Evolutionary conservation across 2,888 invertebrate species (phyloP).

Genomic region (Synanthedon tipuliformis): DNA sequence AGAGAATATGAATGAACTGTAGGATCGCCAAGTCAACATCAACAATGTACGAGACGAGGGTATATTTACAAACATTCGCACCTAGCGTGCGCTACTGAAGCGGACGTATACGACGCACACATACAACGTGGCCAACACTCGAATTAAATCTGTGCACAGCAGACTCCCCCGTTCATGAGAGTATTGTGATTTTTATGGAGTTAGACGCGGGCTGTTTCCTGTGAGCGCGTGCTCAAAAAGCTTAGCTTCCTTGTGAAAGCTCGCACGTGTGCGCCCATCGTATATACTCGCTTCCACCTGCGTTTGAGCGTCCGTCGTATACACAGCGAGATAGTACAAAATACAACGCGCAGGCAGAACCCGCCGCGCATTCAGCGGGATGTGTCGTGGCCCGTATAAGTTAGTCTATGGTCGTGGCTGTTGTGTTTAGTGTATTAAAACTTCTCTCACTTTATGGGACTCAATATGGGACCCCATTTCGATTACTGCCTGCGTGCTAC

Average conservation of each 20-base stretch:
- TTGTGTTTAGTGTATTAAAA: constrained; percentile 15
- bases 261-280: constrained; percentile 30
- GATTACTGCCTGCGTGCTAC: constrained; percentile 62
- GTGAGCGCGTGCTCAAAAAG: constrained; percentile 32
- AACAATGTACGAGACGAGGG: constrained; percentile 27
- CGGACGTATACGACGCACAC: constrained; percentile 33
- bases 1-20: neutral
- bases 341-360: constrained; percentile 22
- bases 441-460: constrained; percentile 30
- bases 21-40: constrained; percentile 24
- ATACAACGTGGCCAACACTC: constrained; percentile 27
- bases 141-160: constrained; percentile 39
- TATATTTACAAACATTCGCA: constrained; percentile 64
- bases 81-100: constrained; percentile 37
- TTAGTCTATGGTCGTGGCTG: constrained; percentile 59
- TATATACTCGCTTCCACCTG: constrained; percentile 33
- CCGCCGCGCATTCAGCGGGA: constrained; percentile 52
- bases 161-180: constrained; percentile 20
- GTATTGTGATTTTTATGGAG: neutral
- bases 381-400: constrained; percentile 65
- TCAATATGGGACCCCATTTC: constrained; percentile 60
- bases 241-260: constrained; percentile 43
- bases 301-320: constrained; percentile 42
- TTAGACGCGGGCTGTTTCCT: constrained; percentile 26
- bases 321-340: constrained; percentile 18